These are phyloP conservation scores for Mermis nigrescens DNA, from an alignment of 2,888 invertebrate species.

Conservation along the genomic window DNA sequence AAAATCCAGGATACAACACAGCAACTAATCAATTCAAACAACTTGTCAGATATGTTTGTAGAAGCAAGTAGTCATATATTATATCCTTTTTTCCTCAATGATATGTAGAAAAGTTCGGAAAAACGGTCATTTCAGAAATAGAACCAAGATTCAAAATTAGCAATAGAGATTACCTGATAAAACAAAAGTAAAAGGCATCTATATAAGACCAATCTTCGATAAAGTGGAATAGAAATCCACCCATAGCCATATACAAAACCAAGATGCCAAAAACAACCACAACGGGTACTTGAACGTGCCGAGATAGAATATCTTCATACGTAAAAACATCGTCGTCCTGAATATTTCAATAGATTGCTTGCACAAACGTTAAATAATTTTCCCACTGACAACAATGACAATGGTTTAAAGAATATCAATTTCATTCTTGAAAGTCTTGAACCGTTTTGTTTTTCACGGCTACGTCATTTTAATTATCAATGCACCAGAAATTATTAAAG, in stretches of 20 bases:
- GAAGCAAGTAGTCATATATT: too few species aligned
- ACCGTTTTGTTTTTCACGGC: too few species aligned
- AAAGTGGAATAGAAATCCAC: constrained; percentile 32
- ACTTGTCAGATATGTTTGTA: too few species aligned
- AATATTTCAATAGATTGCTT: background rate
- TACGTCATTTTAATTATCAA: too few species aligned
- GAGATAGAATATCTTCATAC: background rate
- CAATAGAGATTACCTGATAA: constrained; percentile 23
- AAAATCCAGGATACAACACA: too few species aligned
- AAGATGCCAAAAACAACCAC: constrained; percentile 31
- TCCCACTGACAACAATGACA: too few species aligned
- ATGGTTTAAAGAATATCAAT: too few species aligned
- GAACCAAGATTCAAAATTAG: background rate
- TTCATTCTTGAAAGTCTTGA: too few species aligned
- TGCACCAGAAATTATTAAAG: too few species aligned
- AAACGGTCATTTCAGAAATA: background rate
- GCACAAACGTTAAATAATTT: background rate
- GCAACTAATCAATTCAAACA: too few species aligned
- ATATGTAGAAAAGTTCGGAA: too few species aligned
- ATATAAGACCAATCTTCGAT: constrained; percentile 38
- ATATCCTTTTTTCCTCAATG: too few species aligned
- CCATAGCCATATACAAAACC: constrained; percentile 33
- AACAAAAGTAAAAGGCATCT: constrained; percentile 40
- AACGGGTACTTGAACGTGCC: constrained; percentile 24
- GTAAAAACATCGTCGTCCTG: background rate